A percentile compares a stretch with the other conserved stretches of the same genome.
Conservation (phyloP, 2,888 invertebrate genomes). For the Nomada hirtipes region DNA sequence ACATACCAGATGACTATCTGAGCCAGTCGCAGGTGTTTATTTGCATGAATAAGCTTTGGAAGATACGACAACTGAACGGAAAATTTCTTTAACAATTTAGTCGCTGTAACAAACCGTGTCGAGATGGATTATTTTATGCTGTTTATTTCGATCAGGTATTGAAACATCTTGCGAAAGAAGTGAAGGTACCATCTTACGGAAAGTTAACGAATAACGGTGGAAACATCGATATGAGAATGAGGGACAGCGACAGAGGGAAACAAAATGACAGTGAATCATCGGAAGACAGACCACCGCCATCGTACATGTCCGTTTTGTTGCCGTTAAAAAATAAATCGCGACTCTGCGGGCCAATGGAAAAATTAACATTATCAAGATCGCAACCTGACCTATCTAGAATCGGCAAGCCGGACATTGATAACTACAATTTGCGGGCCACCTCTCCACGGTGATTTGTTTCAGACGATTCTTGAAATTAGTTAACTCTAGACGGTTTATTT, state of each 20-base stretch:
- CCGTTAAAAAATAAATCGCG: slow-evolving; percentile 81
- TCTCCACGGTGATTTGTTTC: slow-evolving; percentile 77
- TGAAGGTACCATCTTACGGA: slow-evolving; percentile 83
- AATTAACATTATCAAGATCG: slow-evolving; percentile 90
- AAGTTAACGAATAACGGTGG: slow-evolving; percentile 76
- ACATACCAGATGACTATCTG: slow-evolving; percentile 93
- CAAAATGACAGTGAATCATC: slow-evolving; percentile 76
- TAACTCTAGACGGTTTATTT: not conserved
- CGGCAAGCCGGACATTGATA: slow-evolving; percentile 80
- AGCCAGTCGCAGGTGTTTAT: slow-evolving; percentile 89
- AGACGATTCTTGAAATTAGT: not conserved
- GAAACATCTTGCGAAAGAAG: slow-evolving; percentile 94
- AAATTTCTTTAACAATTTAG: not conserved
- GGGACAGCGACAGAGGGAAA: slow-evolving; percentile 79
- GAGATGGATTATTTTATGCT: not conserved
- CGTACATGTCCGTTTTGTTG: slow-evolving; percentile 78
- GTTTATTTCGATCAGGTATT: slow-evolving; percentile 85
- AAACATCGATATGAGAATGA: slow-evolving; percentile 79
- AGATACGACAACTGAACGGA: not conserved
- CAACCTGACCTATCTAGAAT: slow-evolving; percentile 93
- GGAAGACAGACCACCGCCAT: slow-evolving; percentile 78
- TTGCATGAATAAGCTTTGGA: slow-evolving; percentile 15
- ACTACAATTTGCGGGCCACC: slow-evolving; percentile 79
- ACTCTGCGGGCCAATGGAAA: slow-evolving; percentile 84
- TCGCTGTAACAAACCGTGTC: not conserved